phyloP scores from a whole-genome alignment of 2,113 vertebrate species.

The Hyperoodon ampullatus region DNA sequence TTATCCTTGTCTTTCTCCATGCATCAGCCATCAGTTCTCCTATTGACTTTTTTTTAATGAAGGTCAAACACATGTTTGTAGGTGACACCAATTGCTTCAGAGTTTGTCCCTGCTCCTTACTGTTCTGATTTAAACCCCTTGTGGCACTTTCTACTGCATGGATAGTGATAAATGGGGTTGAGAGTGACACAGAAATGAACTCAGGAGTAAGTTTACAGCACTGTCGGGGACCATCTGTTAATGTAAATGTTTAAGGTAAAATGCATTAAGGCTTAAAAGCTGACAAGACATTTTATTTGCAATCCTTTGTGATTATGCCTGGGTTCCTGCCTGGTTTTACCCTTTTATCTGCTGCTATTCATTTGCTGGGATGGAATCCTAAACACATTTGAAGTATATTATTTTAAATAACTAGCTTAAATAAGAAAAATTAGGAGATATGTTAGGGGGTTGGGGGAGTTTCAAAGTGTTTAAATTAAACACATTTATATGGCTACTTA shows the following conservation, averaged over 20 bases:
- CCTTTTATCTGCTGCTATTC: constrained; percentile 62
- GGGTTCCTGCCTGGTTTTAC: constrained; percentile 61
- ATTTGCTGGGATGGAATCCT: not conserved
- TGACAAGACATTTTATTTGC: constrained; percentile 86
- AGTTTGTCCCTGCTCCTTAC: constrained; percentile 67
- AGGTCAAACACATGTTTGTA: constrained; percentile 79
- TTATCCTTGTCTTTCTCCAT: constrained; percentile 16
- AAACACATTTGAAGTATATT: not conserved
- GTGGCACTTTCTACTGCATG: constrained; percentile 74
- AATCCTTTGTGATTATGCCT: constrained; percentile 82
- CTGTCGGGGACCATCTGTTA: constrained; percentile 87
- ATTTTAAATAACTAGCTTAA: constrained; percentile 27
- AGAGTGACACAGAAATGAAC: constrained; percentile 83
- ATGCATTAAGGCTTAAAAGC: constrained; percentile 78
- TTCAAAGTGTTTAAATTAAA: constrained; percentile 37
- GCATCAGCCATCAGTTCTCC: constrained; percentile 33
- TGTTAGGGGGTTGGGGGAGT: not conserved
- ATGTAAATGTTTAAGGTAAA: constrained; percentile 89
- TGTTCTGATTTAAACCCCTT: constrained; percentile 77
- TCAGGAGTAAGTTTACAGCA: constrained; percentile 84
- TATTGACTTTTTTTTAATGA: constrained; percentile 63
- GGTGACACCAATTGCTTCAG: constrained; percentile 76
- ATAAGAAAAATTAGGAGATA: not conserved
- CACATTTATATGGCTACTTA: not conserved
- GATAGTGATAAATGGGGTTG: constrained; percentile 80